Evolutionary conservation across 1,140 invertebrate genomes (phyloP), one percentile per base, ranked within the genome.

Genomic region (Ostrea denselamellosa): DNA sequence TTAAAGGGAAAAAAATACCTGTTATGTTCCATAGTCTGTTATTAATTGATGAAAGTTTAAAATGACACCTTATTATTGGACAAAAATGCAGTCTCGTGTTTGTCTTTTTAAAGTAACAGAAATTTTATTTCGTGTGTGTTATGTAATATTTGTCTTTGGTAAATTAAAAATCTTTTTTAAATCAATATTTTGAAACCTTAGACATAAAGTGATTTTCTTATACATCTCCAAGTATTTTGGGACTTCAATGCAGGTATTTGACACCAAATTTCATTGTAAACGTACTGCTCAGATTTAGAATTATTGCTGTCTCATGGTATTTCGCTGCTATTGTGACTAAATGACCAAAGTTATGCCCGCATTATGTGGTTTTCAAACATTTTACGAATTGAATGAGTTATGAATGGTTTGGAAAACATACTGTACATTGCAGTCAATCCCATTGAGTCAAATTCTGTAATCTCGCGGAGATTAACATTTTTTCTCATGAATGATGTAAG

Each of bases 401-500:
- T 62, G 17, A 62, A 62, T 62, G 56, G 14, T 17, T 62, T 62
- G 19, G n/a, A 62, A 62, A 62, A 62, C 34, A 5, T 44, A 44
- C n/a, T 62, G 56, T 62, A 19, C n/a, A 62, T 62, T 62, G 56
- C 68, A 9, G 68, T 9, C 68, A 77, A 77, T 77, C 68, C 68
- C 68, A 77, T 77, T 28, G 68, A 34, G 25, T 9, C 28, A 14
- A 77, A 28, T 77, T 77, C 10, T 9, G 68, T 77, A 77, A 77
- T 77, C 68, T 77, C 25, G 25, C 14, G 25, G 68, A 77, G 68
- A 77, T 77, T 77, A 77, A 77, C 68, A 77, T 77, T 77, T 77
- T 77, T 77, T 25, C 28, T 34, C 12, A 77, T 77, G 68, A 77
- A 77, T 77, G 68, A 77, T 77, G 68, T 77, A 77, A 77, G 68